Percentiles rank a stretch among this genome's conserved stretches.
phyloP scores from a whole-genome alignment of 2,113 vertebrate species.

The Campylorhamphus procurvoides region DNA sequence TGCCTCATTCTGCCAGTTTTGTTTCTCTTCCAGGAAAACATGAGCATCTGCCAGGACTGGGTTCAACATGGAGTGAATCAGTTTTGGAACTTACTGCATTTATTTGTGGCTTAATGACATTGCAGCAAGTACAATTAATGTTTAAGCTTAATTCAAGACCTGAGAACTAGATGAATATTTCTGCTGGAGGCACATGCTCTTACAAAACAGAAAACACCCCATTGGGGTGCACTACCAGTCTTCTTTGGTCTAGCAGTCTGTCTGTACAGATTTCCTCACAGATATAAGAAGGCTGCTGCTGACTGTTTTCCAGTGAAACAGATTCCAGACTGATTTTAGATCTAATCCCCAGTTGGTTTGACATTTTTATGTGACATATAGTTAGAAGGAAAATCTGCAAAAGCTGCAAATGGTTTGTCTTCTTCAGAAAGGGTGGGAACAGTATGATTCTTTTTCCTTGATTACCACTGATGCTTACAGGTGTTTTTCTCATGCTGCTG shows the following conservation, averaged over 20 bases:
- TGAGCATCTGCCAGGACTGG: neutral
- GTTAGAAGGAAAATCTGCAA: neutral
- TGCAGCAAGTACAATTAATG: neutral
- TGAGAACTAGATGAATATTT: neutral
- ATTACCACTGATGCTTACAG: neutral
- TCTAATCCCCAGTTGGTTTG: neutral
- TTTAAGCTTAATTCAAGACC: constrained; percentile 17
- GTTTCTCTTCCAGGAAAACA: constrained; percentile 47
- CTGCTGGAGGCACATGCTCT: neutral
- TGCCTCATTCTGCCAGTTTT: constrained; percentile 32
- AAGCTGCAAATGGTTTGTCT: neutral
- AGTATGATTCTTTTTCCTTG: neutral
- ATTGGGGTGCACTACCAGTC: neutral
- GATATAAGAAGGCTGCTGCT: neutral
- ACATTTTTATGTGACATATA: constrained; percentile 17
- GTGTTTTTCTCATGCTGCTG: neutral
- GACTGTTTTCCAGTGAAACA: constrained; percentile 31
- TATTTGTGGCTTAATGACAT: neutral
- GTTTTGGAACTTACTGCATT: constrained; percentile 20
- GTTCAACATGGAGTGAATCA: constrained; percentile 26
- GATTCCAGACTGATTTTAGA: constrained; percentile 11
- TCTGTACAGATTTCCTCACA: constrained; percentile 9
- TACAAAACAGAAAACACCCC: neutral
- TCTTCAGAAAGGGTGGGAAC: neutral
- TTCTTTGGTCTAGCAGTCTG: neutral